Evolutionary conservation across 1,140 invertebrate genomes (phyloP).

Genomic region (Mylabris phalerata): DNA sequence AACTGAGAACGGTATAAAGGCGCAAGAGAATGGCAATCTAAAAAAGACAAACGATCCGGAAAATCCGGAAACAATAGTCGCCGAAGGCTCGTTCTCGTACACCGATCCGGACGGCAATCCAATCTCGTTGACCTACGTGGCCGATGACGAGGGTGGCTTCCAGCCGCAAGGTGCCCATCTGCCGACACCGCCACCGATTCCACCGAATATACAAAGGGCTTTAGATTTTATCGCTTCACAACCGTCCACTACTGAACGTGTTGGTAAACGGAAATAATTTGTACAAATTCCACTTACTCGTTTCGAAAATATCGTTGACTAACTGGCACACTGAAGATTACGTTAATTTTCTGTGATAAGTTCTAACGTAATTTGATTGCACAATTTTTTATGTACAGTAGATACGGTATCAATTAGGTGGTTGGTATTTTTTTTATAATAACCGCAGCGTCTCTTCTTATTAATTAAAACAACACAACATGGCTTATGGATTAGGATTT

Average conservation of each 20-base stretch:
- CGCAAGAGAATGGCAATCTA: slow-evolving; percentile 56
- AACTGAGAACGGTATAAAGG: slow-evolving; percentile 66
- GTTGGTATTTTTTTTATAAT: too few species aligned
- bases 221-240: slow-evolving; percentile 55
- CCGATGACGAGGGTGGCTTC: slow-evolving; percentile 72
- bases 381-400: too few species aligned
- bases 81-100: slow-evolving; percentile 69
- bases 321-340: background rate
- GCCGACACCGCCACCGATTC: slow-evolving; percentile 67
- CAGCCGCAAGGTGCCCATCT: slow-evolving; percentile 64
- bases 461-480: background rate
- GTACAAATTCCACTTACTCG: too few species aligned
- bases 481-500: slow-evolving; percentile 5
- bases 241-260: slow-evolving; percentile 38
- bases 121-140: slow-evolving; percentile 67
- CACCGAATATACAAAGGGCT: slow-evolving; percentile 67
- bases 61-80: slow-evolving; percentile 54
- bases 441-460: too few species aligned
- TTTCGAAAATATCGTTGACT: background rate
- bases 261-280: slow-evolving; percentile 21
- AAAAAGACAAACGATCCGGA: slow-evolving; percentile 57
- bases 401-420: too few species aligned
- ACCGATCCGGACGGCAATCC: slow-evolving; percentile 74
- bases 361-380: background rate
- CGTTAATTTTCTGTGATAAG: slow-evolving; percentile 12